A percentile compares a stretch with the other conserved stretches of the same genome.
These are phyloP conservation scores for Cephalotes varians DNA, from an alignment of 2,888 invertebrate species.

Conservation along the genomic window DNA sequence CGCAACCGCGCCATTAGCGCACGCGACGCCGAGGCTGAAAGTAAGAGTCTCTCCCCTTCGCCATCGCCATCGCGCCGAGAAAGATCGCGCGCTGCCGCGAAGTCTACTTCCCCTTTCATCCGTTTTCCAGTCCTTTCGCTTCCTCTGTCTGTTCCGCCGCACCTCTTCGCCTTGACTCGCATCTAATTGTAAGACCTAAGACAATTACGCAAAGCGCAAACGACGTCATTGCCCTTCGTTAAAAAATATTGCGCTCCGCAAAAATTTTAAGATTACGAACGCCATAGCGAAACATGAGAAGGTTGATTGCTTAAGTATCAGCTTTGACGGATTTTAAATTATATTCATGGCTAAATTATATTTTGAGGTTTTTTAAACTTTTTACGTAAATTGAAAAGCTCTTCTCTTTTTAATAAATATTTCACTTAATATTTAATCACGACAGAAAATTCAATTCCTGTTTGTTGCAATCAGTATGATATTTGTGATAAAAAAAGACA, in stretches of 20 bases:
- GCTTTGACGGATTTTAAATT: constrained; percentile 8
- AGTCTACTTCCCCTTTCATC: constrained; percentile 49
- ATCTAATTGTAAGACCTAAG: constrained; percentile 44
- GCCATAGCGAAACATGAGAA: constrained; percentile 15
- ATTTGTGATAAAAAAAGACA: neutral
- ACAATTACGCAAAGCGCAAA: constrained; percentile 24
- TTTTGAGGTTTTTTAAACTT: neutral
- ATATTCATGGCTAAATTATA: neutral
- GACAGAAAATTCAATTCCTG: constrained; percentile 1
- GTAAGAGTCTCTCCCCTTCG: constrained; percentile 81
- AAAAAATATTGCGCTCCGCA: constrained; percentile 15
- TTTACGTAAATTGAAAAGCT: neutral
- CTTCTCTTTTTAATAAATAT: constrained; percentile 17
- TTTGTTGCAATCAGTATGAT: neutral
- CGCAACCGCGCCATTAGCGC: constrained; percentile 78
- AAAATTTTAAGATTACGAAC: constrained; percentile 17
- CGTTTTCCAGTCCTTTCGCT: constrained; percentile 46
- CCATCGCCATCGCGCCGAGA: constrained; percentile 51
- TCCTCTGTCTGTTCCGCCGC: constrained; percentile 19
- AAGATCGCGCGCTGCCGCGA: constrained; percentile 57
- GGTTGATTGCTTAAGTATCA: constrained; percentile 26
- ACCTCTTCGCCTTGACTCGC: constrained; percentile 41
- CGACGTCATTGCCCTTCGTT: constrained; percentile 33
- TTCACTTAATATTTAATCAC: constrained; percentile 41
- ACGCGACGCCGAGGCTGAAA: constrained; percentile 82